These are phyloP conservation scores for Andrena cerasifolii DNA, from an alignment of 1,140 invertebrate species.

Conservation along the genomic window DNA sequence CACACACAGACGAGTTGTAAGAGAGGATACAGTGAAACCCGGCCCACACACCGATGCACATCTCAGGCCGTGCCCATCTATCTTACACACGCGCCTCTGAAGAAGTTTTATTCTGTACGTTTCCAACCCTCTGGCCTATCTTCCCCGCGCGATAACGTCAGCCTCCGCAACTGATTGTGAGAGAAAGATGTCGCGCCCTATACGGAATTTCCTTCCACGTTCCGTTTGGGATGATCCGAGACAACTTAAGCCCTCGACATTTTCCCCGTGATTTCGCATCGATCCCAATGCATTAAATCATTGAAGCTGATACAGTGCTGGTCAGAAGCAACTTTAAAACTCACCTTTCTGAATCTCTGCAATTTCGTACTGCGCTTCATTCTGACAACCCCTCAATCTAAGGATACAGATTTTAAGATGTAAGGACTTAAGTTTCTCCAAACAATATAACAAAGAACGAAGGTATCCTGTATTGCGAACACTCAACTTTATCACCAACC, in stretches of 20 bases:
- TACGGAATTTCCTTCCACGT: slow-evolving; percentile 55
- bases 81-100: slow-evolving; percentile 61
- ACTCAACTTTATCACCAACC: too few relatives aligned
- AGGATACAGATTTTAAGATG: too few relatives aligned
- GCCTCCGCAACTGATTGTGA: slow-evolving; percentile 66
- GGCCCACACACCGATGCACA: slow-evolving; percentile 32
- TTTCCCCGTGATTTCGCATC: slow-evolving; percentile 46
- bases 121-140: slow-evolving; percentile 52
- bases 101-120: slow-evolving; percentile 68
- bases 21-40: slow-evolving; percentile 44
- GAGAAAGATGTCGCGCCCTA: slow-evolving; percentile 63
- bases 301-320: too few relatives aligned
- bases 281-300: slow-evolving; percentile 10
- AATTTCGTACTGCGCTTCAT: too few relatives aligned
- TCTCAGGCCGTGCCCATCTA: slow-evolving; percentile 59
- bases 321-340: too few relatives aligned
- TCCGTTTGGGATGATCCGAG: slow-evolving; percentile 60
- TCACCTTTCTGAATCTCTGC: too few relatives aligned
- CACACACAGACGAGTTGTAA: slow-evolving; percentile 47
- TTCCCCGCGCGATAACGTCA: slow-evolving; percentile 60
- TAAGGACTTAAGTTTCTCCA: too few relatives aligned
- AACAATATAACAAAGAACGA: too few relatives aligned
- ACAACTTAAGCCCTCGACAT: slow-evolving; percentile 62
- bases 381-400: too few relatives aligned
- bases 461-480: too few relatives aligned